Evolutionary conservation across 2,113 vertebrate genomes (phyloP).

Genomic region (Ciconia maguari): DNA sequence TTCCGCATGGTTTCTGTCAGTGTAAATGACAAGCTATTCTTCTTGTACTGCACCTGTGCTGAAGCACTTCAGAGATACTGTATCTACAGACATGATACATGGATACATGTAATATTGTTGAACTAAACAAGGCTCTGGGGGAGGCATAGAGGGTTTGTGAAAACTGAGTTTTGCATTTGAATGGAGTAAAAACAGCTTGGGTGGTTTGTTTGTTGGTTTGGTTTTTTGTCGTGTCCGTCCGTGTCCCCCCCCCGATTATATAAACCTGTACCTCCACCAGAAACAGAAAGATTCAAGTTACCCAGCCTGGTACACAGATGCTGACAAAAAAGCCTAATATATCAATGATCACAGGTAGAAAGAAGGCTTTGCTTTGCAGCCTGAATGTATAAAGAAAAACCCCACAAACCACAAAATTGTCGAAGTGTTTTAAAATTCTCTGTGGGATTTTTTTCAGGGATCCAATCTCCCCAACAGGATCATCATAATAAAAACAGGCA

Average conservation of each 20-base stretch:
- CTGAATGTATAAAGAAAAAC: not conserved
- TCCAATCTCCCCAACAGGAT: not conserved
- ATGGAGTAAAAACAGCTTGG: not conserved
- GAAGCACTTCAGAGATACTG: not conserved
- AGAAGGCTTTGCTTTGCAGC: not conserved
- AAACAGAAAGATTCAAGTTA: not conserved
- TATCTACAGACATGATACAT: not conserved
- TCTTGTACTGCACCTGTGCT: not conserved
- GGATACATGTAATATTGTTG: not conserved
- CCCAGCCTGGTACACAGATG: not conserved
- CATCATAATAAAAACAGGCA: rapidly evolving
- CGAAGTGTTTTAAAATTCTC: not conserved
- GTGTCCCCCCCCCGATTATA: not conserved
- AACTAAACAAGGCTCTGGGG: not conserved
- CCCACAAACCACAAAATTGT: not conserved
- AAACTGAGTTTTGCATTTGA: not conserved
- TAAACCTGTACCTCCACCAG: not conserved
- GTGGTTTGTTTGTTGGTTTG: too few species aligned
- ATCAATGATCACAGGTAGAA: not conserved
- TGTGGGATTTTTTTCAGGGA: not conserved
- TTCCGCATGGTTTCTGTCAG: not conserved
- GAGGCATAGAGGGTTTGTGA: not conserved
- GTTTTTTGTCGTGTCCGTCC: too few species aligned
- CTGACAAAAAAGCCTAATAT: not conserved
- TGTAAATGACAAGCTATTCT: not conserved